Conservation (phyloP, 2,797 vertebrate species). For the Sebastes minor region DNA sequence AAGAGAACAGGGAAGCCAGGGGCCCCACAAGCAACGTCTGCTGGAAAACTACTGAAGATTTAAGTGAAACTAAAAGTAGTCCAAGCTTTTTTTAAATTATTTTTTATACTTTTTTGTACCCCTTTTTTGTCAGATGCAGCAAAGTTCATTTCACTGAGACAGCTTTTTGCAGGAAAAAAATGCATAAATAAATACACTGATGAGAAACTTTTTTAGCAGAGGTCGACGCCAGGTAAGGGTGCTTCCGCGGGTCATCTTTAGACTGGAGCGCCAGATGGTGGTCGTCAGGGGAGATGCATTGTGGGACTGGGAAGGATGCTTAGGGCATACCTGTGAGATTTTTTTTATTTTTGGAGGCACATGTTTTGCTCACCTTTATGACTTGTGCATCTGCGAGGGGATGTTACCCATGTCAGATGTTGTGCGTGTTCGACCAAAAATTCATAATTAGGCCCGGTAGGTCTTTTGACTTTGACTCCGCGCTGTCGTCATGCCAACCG, state of each 20-base stretch:
- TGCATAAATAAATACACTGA: background rate
- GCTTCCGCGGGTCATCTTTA: constrained; percentile 40
- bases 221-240: constrained; percentile 45
- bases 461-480: constrained; percentile 65
- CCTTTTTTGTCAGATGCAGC: background rate
- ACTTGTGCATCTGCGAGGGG: constrained; percentile 32
- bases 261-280: constrained; percentile 44
- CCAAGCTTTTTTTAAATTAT: constrained; percentile 1
- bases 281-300: constrained; percentile 54
- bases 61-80: constrained; percentile 33
- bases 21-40: constrained; percentile 34
- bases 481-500: constrained; percentile 74
- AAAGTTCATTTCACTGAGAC: constrained; percentile 28
- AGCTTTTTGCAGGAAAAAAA: constrained; percentile 13
- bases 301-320: constrained; percentile 44
- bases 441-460: constrained; percentile 71
- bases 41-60: constrained; percentile 24
- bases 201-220: constrained; percentile 21
- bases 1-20: constrained; percentile 42
- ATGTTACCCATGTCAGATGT: constrained; percentile 13
- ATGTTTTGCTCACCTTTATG: constrained; percentile 56
- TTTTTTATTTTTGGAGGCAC: constrained; percentile 57
- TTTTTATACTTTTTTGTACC: background rate
- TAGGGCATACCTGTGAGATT: constrained; percentile 34
- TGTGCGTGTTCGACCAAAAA: constrained; percentile 59